Percentiles rank a stretch among this genome's conserved stretches.
Conservation (phyloP, 2,888 invertebrate species). For the Drosophila lutescens region DNA sequence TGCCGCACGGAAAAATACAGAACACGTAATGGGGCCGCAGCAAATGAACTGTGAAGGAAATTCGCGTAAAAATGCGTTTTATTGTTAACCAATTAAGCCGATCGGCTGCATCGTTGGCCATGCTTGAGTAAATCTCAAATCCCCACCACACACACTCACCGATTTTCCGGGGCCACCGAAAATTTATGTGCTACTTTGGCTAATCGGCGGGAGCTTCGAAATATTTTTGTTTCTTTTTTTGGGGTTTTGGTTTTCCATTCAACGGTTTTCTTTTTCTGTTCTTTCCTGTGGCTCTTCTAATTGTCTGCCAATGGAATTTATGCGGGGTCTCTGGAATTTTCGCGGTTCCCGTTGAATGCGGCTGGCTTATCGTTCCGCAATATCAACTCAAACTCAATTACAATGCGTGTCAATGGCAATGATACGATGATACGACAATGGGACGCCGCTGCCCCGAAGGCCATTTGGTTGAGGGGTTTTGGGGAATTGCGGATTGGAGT, state of each 20-base stretch:
- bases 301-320: slow-evolving; percentile 61
- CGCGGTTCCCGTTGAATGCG: slow-evolving; percentile 5
- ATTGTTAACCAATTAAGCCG: slow-evolving; percentile 74
- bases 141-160: neutral
- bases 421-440: slow-evolving; percentile 1
- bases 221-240: slow-evolving; percentile 23
- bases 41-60: slow-evolving; percentile 75
- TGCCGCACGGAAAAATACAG: neutral
- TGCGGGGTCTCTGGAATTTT: slow-evolving; percentile 24
- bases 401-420: slow-evolving; percentile 62
- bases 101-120: slow-evolving; percentile 65
- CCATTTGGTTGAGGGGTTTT: neutral
- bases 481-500: neutral
- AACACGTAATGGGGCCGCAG: slow-evolving; percentile 12
- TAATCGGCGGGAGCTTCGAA: slow-evolving; percentile 62
- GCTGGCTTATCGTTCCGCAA: slow-evolving; percentile 48
- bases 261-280: neutral
- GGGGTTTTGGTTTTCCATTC: slow-evolving; percentile 11
- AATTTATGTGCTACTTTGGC: slow-evolving; percentile 71
- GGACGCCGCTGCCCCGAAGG: slow-evolving; percentile 1
- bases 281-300: slow-evolving; percentile 30
- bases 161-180: slow-evolving; percentile 14
- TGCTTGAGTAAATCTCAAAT: slow-evolving; percentile 6
- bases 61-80: slow-evolving; percentile 76
- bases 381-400: slow-evolving; percentile 67